phyloP scores from a whole-genome alignment of 2,888 invertebrate species.

The Boloria selene region DNA sequence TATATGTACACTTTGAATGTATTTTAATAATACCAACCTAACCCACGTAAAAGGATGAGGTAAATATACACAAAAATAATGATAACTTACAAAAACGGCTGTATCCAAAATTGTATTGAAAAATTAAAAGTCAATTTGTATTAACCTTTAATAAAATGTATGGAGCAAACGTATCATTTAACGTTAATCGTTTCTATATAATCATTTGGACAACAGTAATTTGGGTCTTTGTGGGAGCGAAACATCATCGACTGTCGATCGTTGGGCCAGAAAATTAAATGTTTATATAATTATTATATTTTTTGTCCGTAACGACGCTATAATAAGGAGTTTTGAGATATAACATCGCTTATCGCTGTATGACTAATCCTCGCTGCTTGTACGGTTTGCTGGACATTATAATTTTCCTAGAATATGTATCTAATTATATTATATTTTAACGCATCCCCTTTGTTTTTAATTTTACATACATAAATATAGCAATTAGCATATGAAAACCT shows the following conservation, averaged over 20 bases:
- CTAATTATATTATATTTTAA: too few relatives aligned
- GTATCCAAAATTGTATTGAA: conserved; percentile 12
- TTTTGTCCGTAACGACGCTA: conserved; percentile 74
- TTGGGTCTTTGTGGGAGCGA: conserved; percentile 46
- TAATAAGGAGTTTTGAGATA: conserved; percentile 42
- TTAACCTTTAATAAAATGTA: conserved; percentile 36
- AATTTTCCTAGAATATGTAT: too few relatives aligned
- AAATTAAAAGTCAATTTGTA: conserved; percentile 40
- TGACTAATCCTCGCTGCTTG: neutral
- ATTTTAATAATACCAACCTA: too few relatives aligned
- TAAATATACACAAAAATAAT: conserved; percentile 66
- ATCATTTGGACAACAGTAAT: conserved; percentile 44
- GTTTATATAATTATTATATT: conserved; percentile 76
- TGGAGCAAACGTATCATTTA: conserved; percentile 30
- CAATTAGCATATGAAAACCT: too few relatives aligned
- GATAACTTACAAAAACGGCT: conserved; percentile 8
- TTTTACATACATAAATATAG: too few relatives aligned
- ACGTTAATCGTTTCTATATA: conserved; percentile 36
- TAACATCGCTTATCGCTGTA: conserved; percentile 16
- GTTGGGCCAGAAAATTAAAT: conserved; percentile 78
- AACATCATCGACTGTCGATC: conserved; percentile 55
- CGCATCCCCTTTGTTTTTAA: too few relatives aligned
- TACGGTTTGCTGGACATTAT: neutral
- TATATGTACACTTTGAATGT: too few relatives aligned
- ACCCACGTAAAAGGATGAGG: too few relatives aligned